Evolutionary conservation across 2,797 vertebrate genomes (phyloP), one percentile per base, ranked within the genome.

Genomic region (Morelia viridis): DNA sequence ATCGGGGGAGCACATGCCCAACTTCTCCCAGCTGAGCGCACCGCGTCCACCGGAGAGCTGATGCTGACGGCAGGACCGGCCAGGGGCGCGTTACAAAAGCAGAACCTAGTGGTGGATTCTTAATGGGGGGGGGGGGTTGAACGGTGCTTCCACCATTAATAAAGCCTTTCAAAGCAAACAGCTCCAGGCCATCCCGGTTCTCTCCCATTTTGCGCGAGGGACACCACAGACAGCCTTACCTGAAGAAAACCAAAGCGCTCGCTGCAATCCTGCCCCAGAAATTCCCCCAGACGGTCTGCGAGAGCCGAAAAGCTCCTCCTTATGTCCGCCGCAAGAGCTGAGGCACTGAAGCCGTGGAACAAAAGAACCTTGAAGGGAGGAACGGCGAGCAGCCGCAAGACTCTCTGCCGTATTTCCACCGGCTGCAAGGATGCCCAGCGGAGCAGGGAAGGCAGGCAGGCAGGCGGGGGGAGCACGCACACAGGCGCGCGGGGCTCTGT

Each of bases 371-470:
- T 12, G 10, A 19, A 56, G 62, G 2, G 19, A 71, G 22, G 64
- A 46, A 6, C 0, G 3, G 7, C 22, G 46, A 24, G 50, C 0
- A 24, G 7, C 19, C 10, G 2, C 9, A 0, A 7, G n/a, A 0
- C 71, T 13, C 41, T 50, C 80, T 24, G 31, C 13, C 46, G 19
- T 80, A 5, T 80, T 80, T 24, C 76, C 76, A 46, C 76, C 76
- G 46, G 64, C 46, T 31, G 68, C 56, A 9, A 80, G 76, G 5
- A 50, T 15, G 13, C 26, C 85, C 4, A 1, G 64, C 64, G 84
- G 62, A 46, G 46, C 31, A 53, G 4, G 22, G 71, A 22, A 0
- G 50, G 60, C 53, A 1, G 24, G 41, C 35, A 41, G 0, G 28
- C 28, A n/a, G 5, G 6, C 46, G 19, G 90, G 58, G 60, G 8